These are phyloP conservation scores for Salminus brasiliensis DNA, from an alignment of 2,113 vertebrate species.

Conservation along the genomic window DNA sequence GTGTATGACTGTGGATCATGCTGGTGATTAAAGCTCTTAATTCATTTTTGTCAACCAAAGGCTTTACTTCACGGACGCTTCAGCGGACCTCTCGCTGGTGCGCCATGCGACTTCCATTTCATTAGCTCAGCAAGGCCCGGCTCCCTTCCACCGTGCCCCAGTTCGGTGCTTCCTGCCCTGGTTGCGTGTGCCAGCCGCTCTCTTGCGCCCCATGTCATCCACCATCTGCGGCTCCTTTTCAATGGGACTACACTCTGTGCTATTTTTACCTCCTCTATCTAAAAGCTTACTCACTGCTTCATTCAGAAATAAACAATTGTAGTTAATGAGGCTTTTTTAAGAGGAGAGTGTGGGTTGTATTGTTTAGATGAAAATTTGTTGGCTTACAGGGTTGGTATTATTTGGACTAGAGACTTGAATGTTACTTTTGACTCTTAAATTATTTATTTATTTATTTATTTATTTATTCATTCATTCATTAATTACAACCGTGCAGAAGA, in stretches of 20 bases:
- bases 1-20: background rate
- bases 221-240: constrained; percentile 25
- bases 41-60: background rate
- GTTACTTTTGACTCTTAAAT: too few relatives aligned
- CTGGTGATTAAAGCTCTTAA: background rate
- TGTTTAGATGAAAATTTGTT: background rate
- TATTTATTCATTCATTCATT: too few relatives aligned
- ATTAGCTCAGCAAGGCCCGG: background rate
- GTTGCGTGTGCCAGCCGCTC: background rate
- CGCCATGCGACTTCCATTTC: background rate
- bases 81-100: background rate
- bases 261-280: background rate
- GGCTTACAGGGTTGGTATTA: background rate
- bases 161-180: constrained; percentile 17
- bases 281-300: background rate
- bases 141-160: background rate
- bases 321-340: background rate
- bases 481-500: background rate
- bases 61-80: background rate
- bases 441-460: too few relatives aligned
- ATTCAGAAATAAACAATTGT: background rate
- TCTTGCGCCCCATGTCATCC: background rate
- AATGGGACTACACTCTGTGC: background rate
- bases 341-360: too few relatives aligned
- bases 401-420: background rate